Evolutionary conservation across 2,888 invertebrate genomes (phyloP), one percentile per base, ranked within the genome.

Genomic region (Acanthopleura granulata): DNA sequence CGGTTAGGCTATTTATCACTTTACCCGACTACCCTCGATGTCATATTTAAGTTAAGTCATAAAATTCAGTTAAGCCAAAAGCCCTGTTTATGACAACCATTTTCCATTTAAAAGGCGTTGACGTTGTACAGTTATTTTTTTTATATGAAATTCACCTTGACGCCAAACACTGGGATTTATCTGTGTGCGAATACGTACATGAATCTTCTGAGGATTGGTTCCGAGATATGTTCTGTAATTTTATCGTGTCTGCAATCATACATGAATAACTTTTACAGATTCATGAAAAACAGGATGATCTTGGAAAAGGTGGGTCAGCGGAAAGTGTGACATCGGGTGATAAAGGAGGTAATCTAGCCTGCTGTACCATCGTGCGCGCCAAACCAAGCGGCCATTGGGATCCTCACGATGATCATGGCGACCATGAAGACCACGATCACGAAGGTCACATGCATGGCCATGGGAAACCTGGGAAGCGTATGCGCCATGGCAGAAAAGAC

Each of bases 271-370:
- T 57, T 51, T 62, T 16, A 25, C 29, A 66, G 66, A 66, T 66
- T 27, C 66, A 66, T 25, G 66, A 66, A 27, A 66, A 66, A 27
- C 3, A 22, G 29, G 66, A 66, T 27, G 66, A 66, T 25, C 22
- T 66, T 22, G 66, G 66, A 22, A 40, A 57, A 4, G 57, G n/a
- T 57, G 57, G 22, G 57, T 57, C 57, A 9, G 6, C 18, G 18
- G 66, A 27, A 25, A 27, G 16, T 27, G 66, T 22, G 25, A 27
- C 66, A 66, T 16, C 66, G 6, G 22, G 22, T 16, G 66, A 66
- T 66, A 6, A 9, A 27, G 66, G 27, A 16, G 29, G 29, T 15
- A 22, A 25, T 6, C 25, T 66, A 25, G 66, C 66, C 6, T 66
- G 66, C 29, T 66, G 66, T 27, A 66, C 25, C 22, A 66, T 66